Evolutionary conservation across 2,113 vertebrate genomes (phyloP).

Genomic region (Xenus cinereus): DNA sequence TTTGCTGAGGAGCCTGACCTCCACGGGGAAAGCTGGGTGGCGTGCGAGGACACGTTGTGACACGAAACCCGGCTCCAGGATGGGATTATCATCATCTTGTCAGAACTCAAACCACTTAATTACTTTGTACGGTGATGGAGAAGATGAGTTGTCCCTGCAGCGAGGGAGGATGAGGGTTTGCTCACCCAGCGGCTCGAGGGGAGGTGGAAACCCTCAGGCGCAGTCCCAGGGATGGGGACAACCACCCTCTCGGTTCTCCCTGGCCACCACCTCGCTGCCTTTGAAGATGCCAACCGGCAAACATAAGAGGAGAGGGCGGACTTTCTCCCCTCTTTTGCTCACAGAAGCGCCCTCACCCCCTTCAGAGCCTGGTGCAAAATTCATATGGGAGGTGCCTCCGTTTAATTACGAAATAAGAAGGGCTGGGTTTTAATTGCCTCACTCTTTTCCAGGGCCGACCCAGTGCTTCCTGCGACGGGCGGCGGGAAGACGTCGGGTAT

Average conservation of each 20-base stretch:
- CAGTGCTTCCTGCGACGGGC: neutral
- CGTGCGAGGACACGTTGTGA: neutral
- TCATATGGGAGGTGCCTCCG: fast-evolving
- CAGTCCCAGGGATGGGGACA: neutral
- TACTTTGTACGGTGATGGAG: neutral
- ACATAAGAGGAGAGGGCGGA: neutral
- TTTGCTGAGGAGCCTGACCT: neutral
- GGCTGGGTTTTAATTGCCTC: neutral
- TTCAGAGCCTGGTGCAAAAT: neutral
- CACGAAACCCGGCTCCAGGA: neutral
- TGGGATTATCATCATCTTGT: neutral
- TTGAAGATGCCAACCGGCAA: neutral
- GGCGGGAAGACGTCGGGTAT: neutral
- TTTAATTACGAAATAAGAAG: neutral
- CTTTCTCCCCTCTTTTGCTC: fast-evolving
- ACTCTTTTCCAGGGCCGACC: neutral
- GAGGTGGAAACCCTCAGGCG: neutral
- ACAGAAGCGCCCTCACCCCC: neutral
- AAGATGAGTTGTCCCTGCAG: neutral
- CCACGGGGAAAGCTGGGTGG: neutral
- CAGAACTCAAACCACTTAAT: neutral
- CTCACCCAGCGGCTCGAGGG: neutral
- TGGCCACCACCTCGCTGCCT: too few species aligned
- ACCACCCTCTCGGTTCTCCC: neutral
- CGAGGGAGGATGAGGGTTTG: neutral